These are phyloP conservation scores for Papilio machaon DNA, from an alignment of 1,140 invertebrate species.

Conservation along the genomic window DNA sequence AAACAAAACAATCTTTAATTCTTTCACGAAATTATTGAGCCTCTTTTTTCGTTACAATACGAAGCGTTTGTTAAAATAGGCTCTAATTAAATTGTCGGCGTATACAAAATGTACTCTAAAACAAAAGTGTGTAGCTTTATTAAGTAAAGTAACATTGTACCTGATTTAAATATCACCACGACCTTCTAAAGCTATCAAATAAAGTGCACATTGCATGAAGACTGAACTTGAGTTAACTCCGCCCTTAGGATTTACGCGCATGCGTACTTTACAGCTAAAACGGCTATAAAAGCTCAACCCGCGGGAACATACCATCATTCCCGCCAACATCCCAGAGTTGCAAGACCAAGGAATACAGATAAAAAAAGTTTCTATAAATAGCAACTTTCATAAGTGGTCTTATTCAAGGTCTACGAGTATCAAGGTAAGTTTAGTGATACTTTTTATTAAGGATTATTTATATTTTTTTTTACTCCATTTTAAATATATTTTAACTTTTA, in stretches of 20 bases:
- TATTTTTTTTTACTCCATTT: background rate
- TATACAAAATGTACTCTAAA: background rate
- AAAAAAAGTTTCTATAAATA: constrained; percentile 31
- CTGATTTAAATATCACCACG: constrained; percentile 35
- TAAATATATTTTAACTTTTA: background rate
- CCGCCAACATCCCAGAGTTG: constrained; percentile 50
- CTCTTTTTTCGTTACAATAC: background rate
- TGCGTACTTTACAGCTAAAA: constrained; percentile 44
- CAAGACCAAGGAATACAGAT: background rate
- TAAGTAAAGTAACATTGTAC: constrained; percentile 18
- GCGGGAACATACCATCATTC: constrained; percentile 49
- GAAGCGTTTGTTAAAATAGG: background rate
- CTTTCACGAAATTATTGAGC: background rate
- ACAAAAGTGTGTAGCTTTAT: constrained; percentile 1
- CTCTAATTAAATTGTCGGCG: background rate
- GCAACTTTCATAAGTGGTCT: constrained; percentile 6
- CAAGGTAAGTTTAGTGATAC: constrained; percentile 7
- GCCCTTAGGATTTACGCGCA: constrained; percentile 47
- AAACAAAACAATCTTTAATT: background rate
- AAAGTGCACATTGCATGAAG: constrained; percentile 41
- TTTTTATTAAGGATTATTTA: background rate
- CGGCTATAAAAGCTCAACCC: constrained; percentile 55
- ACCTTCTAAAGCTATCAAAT: constrained; percentile 46
- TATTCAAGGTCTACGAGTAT: background rate
- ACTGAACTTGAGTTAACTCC: background rate